phyloP scores from a whole-genome alignment of 2,797 vertebrate species.

The Meriones psammophilus region DNA sequence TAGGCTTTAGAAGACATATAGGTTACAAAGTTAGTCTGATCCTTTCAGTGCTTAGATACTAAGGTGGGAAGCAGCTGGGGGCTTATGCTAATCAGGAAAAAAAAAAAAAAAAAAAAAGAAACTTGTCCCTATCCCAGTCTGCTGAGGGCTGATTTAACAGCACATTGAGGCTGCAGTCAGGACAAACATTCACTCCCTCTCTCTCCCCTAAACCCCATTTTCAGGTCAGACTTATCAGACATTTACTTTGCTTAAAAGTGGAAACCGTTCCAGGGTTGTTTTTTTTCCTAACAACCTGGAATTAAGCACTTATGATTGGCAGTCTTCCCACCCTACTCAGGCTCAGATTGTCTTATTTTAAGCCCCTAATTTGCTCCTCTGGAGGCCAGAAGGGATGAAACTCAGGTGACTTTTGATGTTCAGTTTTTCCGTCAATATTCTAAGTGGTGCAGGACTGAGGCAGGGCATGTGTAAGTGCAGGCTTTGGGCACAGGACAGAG shows the following conservation, averaged over 20 bases:
- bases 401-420: background rate
- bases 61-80: background rate
- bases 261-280: conserved; percentile 57
- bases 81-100: background rate
- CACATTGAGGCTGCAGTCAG: background rate
- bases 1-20: no score
- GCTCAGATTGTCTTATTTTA: conserved; percentile 61
- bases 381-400: conserved; percentile 35
- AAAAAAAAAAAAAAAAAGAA: background rate
- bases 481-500: no score
- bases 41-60: background rate
- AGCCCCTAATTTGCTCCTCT: conserved; percentile 50
- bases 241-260: conserved; percentile 70
- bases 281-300: conserved; percentile 25
- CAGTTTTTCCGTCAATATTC: background rate
- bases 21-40: no score
- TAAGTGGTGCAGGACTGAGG: background rate
- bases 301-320: conserved; percentile 44
- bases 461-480: background rate
- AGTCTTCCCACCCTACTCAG: conserved; percentile 56
- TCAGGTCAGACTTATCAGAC: conserved; percentile 64
- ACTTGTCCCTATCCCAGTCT: background rate
- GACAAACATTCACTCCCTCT: background rate
- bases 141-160: background rate
- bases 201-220: background rate